A percentile compares a stretch with the other conserved stretches of the same genome.
phyloP scores from a whole-genome alignment of 2,888 invertebrate species.

The Altica lythri region DNA sequence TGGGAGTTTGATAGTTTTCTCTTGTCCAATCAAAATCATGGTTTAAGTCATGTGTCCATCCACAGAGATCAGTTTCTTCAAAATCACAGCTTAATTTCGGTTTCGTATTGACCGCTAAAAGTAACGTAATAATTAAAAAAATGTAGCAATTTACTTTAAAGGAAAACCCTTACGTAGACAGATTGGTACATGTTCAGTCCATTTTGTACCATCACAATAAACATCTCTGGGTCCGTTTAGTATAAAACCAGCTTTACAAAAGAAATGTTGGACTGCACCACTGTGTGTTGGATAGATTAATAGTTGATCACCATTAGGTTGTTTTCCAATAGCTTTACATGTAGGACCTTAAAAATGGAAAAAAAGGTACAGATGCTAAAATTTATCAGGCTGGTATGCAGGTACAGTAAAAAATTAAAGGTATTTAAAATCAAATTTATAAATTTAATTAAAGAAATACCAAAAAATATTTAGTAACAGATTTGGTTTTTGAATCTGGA shows the following conservation, averaged over 20 bases:
- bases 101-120: constrained; percentile 51
- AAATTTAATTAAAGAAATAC: too few species aligned
- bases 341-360: constrained; percentile 50
- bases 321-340: constrained; percentile 57
- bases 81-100: constrained; percentile 67
- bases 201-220: constrained; percentile 73
- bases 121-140: constrained; percentile 4
- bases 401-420: too few species aligned
- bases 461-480: too few species aligned
- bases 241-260: constrained; percentile 68
- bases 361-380: background rate
- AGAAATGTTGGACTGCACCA: constrained; percentile 65
- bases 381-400: too few species aligned
- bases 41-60: constrained; percentile 74
- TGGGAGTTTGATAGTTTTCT: constrained; percentile 67
- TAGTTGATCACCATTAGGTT: constrained; percentile 60
- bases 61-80: constrained; percentile 70
- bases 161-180: constrained; percentile 64
- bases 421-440: too few species aligned
- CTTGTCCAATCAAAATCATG: constrained; percentile 78
- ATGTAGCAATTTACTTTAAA: background rate
- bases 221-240: constrained; percentile 65
- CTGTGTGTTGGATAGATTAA: constrained; percentile 59
- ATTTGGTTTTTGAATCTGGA: too few species aligned
- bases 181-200: constrained; percentile 71